A percentile compares a stretch with the other conserved stretches of the same genome.
Conservation (phyloP, 1,140 invertebrate genomes). For the Zaprionus camerounensis region DNA sequence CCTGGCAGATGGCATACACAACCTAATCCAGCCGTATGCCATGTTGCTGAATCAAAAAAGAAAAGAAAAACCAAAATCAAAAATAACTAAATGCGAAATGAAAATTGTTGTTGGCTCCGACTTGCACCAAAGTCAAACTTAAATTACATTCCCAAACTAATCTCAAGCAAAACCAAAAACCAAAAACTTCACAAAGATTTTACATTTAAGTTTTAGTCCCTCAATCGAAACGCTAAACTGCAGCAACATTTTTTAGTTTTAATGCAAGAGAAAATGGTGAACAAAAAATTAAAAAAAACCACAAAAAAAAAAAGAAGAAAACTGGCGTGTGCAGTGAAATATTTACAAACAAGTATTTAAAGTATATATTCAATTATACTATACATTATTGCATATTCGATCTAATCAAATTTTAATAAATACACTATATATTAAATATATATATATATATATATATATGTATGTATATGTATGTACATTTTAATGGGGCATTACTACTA, state of each 20-base stretch:
- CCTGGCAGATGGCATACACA: constrained; percentile 39
- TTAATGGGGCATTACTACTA: constrained; percentile 64
- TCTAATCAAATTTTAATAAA: constrained; percentile 56
- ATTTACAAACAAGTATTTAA: constrained; percentile 53
- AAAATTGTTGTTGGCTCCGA: constrained; percentile 49
- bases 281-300: constrained; percentile 36
- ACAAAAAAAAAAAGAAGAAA: constrained; percentile 10
- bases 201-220: constrained; percentile 44
- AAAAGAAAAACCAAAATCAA: constrained; percentile 16
- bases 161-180: constrained; percentile 40
- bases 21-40: constrained; percentile 54
- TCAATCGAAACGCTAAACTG: constrained; percentile 36
- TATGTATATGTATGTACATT: constrained; percentile 62
- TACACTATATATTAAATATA: constrained; percentile 13
- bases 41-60: constrained; percentile 27
- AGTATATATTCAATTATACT: constrained; percentile 53
- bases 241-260: constrained; percentile 48
- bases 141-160: constrained; percentile 47
- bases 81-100: background rate
- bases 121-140: constrained; percentile 34
- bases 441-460: constrained; percentile 12
- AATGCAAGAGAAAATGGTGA: constrained; percentile 39
- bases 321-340: constrained; percentile 63
- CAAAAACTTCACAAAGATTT: constrained; percentile 39
- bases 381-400: constrained; percentile 68